These are phyloP conservation scores for Sebastes minor DNA, from an alignment of 2,797 vertebrate species.

Conservation along the genomic window DNA sequence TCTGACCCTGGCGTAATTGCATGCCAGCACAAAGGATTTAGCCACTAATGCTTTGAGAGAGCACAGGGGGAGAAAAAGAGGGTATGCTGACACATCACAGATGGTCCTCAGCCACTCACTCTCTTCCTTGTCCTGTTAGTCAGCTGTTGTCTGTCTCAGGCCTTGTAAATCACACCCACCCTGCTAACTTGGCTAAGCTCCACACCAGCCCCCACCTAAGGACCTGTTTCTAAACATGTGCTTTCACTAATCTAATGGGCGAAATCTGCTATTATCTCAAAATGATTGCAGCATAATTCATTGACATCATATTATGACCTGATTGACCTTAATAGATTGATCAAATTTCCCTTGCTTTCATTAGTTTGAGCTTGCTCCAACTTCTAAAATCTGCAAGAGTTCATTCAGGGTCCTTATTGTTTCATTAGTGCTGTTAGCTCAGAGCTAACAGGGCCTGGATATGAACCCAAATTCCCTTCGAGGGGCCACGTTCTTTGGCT, in stretches of 20 bases:
- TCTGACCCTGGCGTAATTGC: conserved; percentile 77
- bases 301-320: background rate
- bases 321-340: background rate
- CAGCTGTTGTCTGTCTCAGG: conserved; percentile 68
- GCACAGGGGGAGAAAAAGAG: conserved; percentile 18
- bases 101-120: conserved; percentile 66
- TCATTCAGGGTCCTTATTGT: conserved; percentile 47
- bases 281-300: background rate
- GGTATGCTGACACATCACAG: conserved; percentile 77
- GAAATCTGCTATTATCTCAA: background rate
- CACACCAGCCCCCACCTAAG: background rate
- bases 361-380: background rate
- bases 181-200: conserved; percentile 48
- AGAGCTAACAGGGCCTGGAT: conserved; percentile 37
- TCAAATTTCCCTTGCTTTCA: background rate
- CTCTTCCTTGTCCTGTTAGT: conserved; percentile 57
- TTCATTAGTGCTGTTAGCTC: conserved; percentile 44
- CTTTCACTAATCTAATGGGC: background rate
- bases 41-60: conserved; percentile 77
- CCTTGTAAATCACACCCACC: conserved; percentile 60
- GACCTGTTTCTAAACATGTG: conserved; percentile 27
- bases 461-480: conserved; percentile 61
- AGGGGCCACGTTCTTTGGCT: conserved; percentile 61
- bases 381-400: conserved; percentile 29
- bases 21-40: conserved; percentile 83